These are phyloP conservation scores for Cosmorhoe ocellata DNA, from an alignment of 2,888 invertebrate species.

Conservation along the genomic window DNA sequence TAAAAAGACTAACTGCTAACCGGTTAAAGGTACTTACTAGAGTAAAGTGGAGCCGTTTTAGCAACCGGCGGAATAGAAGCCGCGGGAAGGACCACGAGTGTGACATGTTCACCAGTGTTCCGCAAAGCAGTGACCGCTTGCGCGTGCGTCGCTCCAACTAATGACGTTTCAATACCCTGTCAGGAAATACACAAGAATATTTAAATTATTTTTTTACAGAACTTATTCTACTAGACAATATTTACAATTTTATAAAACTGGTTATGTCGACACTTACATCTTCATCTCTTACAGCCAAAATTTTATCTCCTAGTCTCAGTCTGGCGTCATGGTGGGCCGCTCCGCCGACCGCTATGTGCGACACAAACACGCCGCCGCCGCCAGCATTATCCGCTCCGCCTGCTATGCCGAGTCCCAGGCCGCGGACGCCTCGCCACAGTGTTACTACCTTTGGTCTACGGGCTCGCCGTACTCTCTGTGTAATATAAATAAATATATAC, in stretches of 20 bases:
- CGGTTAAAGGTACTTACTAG: slow-evolving; percentile 56
- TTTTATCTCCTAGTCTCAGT: slow-evolving; percentile 76
- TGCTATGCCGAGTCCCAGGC: slow-evolving; percentile 74
- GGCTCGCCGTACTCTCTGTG: slow-evolving; percentile 70
- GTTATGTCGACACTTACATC: slow-evolving; percentile 56
- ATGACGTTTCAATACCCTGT: slow-evolving; percentile 74
- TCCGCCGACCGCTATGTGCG: slow-evolving; percentile 76
- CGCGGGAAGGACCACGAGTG: slow-evolving; percentile 71
- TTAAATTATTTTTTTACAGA: neutral
- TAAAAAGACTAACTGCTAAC: too few species aligned
- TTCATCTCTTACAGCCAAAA: slow-evolving; percentile 76
- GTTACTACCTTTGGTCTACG: slow-evolving; percentile 72
- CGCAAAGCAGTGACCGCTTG: slow-evolving; percentile 73
- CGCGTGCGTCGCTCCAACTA: slow-evolving; percentile 76
- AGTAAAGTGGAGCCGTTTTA: slow-evolving; percentile 67
- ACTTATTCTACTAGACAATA: too few species aligned
- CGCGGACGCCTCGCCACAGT: slow-evolving; percentile 72
- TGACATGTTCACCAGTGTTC: slow-evolving; percentile 75
- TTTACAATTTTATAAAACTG: too few species aligned
- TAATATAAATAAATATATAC: too few species aligned
- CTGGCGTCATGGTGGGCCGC: slow-evolving; percentile 76
- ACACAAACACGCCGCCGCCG: slow-evolving; percentile 76
- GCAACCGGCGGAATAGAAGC: slow-evolving; percentile 69
- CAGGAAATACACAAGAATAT: neutral
- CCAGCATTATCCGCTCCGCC: slow-evolving; percentile 78